Evolutionary conservation across 2,113 vertebrate species (phyloP).

Genomic region (Malurus alboscapulatus): DNA sequence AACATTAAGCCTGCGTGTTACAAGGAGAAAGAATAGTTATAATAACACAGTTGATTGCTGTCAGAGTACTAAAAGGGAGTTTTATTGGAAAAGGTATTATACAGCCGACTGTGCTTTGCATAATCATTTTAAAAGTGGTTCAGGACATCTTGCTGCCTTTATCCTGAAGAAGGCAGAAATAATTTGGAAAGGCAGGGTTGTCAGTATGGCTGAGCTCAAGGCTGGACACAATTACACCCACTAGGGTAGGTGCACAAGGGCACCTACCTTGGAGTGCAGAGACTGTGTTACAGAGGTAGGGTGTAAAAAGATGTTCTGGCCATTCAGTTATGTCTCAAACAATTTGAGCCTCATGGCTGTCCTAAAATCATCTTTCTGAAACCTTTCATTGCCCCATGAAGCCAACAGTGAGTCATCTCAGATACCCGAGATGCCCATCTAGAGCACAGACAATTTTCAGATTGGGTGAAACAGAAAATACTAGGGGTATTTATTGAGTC

Average conservation of each 20-base stretch:
- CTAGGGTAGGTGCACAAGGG: accelerated
- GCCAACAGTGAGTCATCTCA: background rate
- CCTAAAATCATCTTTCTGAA: background rate
- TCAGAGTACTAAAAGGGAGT: background rate
- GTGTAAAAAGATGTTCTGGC: background rate
- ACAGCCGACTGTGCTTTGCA: slow-evolving; percentile 11
- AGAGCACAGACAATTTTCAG: background rate
- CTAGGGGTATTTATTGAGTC: background rate
- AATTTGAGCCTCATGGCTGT: background rate
- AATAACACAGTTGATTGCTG: background rate
- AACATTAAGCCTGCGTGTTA: background rate
- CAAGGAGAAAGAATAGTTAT: background rate
- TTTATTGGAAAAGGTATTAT: slow-evolving; percentile 22
- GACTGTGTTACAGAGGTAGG: accelerated
- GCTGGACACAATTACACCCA: background rate
- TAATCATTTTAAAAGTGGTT: background rate
- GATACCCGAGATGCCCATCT: background rate
- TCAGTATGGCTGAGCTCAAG: background rate
- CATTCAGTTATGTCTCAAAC: background rate
- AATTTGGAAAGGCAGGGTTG: background rate
- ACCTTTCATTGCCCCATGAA: background rate
- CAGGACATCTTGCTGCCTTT: background rate
- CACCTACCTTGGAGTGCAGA: background rate
- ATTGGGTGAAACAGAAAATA: background rate
- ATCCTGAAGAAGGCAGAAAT: background rate